Base-by-base conservation (phyloP, 1,140 invertebrate genomes). In the Neodiprion lecontei region DNA sequence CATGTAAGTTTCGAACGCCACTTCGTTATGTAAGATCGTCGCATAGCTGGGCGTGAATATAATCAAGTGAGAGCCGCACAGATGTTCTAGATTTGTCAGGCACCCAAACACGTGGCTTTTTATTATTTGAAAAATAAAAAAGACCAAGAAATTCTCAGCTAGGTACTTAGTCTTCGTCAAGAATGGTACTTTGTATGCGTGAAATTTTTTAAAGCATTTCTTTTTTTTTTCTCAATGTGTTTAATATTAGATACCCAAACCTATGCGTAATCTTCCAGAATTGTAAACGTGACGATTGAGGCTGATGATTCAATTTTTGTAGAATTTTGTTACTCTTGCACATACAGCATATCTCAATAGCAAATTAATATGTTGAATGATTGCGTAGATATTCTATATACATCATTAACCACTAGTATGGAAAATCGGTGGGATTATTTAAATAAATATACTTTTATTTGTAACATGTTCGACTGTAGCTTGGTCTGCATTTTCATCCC, bases 1-100 rank as follows among this genome's bases (percentile, higher is more conserved):
- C 93, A 96, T 85, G 95, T 96, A 87, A 93, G 92, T 89, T 67
- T 53, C 9, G 61, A 21, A 11, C 50, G n/a, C 11, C 53, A 61
- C 53, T 14, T 61, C 53, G 1, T 12, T 73, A 14, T 21, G 21
- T 12, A 74, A 40, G 40, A 40, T 17, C 23, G 12, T 69, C 66
- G 47, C 68, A 23, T 48, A 69, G 0, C 23, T 7, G 53, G 53
- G 9, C 53, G 53, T 61, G 53, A 61, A 61, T 8, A 61, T 61
- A 61, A 61, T 61, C 53, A 61, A 61, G 9, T 61, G 53, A 61
- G 11, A 17, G n/a, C 11, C 11, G n/a, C 11, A 61, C 53, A 61
- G 53, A 61, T 61, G 53, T 61, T 61, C 53, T 61, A 61, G 53
- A 61, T 61, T 61, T 61, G 53, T 61, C 53, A 61, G 5, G 9